Conservation (phyloP, 2,797 vertebrate genomes). For the Hephaestus fuliginosus region DNA sequence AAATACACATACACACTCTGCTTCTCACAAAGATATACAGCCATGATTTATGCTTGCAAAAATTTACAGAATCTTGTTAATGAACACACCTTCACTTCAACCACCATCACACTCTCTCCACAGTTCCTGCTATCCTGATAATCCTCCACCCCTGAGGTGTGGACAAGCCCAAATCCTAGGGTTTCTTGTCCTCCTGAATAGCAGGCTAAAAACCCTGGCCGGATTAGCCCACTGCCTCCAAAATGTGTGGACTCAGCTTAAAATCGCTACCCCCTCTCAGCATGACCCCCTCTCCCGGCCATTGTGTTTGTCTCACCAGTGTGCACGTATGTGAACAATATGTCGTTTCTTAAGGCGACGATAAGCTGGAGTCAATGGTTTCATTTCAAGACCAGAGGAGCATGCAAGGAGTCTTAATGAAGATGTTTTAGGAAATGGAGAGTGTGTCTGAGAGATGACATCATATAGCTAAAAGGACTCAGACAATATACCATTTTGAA, state of each 20-base stretch:
- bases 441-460: constrained; percentile 27
- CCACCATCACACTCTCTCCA: constrained; percentile 66
- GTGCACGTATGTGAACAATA: constrained; percentile 75
- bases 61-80: constrained; percentile 59
- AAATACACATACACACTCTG: constrained; percentile 61
- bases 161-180: constrained; percentile 84
- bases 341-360: constrained; percentile 79
- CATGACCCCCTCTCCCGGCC: constrained; percentile 65
- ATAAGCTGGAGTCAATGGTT: constrained; percentile 78
- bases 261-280: constrained; percentile 77
- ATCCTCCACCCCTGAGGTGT: constrained; percentile 85
- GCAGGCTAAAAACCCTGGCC: constrained; percentile 81
- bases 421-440: constrained; percentile 52
- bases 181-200: constrained; percentile 84
- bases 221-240: constrained; percentile 79
- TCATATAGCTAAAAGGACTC: neutral
- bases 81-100: constrained; percentile 61
- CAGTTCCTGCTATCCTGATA: constrained; percentile 76
- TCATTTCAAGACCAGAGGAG: constrained; percentile 63
- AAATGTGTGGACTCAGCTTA: constrained; percentile 85
- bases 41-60: constrained; percentile 34
- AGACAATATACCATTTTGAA: neutral
- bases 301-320: constrained; percentile 74
- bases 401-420: constrained; percentile 41
- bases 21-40: constrained; percentile 48